Conservation (phyloP, 2,888 invertebrate species). For the Nipponacmea schrenckii region DNA sequence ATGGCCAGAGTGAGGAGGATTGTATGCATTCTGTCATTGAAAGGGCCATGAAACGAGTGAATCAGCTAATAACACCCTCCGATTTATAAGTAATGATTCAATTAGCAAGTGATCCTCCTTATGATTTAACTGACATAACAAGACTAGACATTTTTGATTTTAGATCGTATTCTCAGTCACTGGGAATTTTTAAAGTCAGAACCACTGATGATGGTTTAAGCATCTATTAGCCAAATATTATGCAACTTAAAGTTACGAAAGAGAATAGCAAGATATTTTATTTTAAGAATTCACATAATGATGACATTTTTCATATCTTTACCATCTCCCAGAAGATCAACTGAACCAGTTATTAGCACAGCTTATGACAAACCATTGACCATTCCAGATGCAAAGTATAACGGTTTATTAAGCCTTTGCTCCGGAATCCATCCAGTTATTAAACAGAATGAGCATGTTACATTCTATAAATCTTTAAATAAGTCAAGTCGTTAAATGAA, state of each 20-base stretch:
- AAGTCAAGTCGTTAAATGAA: no score
- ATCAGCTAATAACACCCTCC: not conserved
- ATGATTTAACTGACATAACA: not conserved
- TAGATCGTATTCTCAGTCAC: not conserved
- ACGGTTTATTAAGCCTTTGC: no score
- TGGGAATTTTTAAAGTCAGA: not conserved
- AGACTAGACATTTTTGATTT: not conserved
- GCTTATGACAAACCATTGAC: not conserved
- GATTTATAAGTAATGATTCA: not conserved
- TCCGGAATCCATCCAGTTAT: no score
- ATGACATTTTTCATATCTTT: not conserved
- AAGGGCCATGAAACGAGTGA: not conserved
- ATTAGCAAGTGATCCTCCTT: not conserved
- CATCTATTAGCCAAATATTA: not conserved
- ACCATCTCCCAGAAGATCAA: not conserved
- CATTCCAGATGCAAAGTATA: not conserved
- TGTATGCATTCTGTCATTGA: slow-evolving; percentile 4
- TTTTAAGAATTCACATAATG: not conserved
- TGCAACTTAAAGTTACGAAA: not conserved
- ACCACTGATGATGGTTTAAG: not conserved
- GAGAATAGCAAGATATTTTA: not conserved
- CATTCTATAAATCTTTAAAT: no score
- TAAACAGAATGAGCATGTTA: no score
- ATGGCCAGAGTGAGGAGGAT: slow-evolving; percentile 12
- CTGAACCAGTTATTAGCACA: not conserved